Base-by-base conservation (phyloP, 1,140 invertebrate genomes). In the Apocrypta bakeri region DNA sequence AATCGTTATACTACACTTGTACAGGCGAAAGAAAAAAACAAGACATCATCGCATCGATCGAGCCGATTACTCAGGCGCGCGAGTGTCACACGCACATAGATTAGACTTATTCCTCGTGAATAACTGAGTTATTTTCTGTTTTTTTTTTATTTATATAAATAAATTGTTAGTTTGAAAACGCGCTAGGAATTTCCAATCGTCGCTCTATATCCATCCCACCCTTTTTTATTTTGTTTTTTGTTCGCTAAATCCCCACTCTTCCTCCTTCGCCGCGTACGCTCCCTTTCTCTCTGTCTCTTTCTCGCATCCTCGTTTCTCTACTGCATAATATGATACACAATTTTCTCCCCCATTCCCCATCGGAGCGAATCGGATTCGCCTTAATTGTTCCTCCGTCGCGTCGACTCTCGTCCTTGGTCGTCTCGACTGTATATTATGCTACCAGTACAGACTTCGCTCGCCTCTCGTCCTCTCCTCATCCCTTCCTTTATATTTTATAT, bases 121-220 rank as follows among this genome's bases (percentile, higher is more conserved):
- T 88, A 89, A 88, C 88, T 89, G 86, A 87, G 27, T 87, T 87
- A 85, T 87, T 85, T 88, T 85, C 66, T 81, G 63, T 75, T 29
- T 42, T 63, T 75, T 29, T 48, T 56, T 82, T 81, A 83, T 88
- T 85, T 81, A 88, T 90, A 90, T 90, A 90, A 89, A 90, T 90
- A 89, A 89, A 89, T 79, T 88, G 86, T 86, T 90, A 88, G 85
- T 85, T 89, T 86, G 85, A 88, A 86, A 86, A 88, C 85, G 86
- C 86, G 83, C 76, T 74, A 85, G 85, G 84, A 87, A 87, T 87
- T 83, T 84, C 24, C 79, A 75, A 79, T 40, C 71, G 21, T 68
- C 86, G 77, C 75, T n/a, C n/a, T 79, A 66, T 74, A 21, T 82
- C 21, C 73, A 78, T 37, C 66, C 21, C 27, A 21, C 21, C 27